Base-by-base conservation (phyloP, 2,888 invertebrate genomes). In the Meganola albula region DNA sequence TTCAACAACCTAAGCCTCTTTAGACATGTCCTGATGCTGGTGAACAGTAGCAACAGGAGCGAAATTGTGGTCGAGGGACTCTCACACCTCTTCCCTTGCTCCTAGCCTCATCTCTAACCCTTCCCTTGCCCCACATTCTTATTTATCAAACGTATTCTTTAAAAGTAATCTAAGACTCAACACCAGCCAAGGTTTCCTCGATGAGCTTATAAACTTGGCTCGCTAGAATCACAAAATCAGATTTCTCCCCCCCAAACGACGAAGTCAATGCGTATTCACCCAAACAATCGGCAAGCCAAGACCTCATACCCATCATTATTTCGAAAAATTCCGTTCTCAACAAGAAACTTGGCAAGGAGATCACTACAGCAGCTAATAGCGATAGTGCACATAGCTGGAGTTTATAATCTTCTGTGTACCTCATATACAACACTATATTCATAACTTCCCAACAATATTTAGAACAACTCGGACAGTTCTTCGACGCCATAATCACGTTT, bases 361-460 rank as follows among this genome's bases (percentile, higher is more conserved):
- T 59, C 0, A 93, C 62, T 0, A 91, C 89, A 0, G 92, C 83
- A 0, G 91, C 92, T 1, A 93, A 70, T 29, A 93, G 79, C 10
- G 90, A 88, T n/a, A 94, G 78, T 0, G 91, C 89, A 3, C 89
- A 90, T 10, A 88, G 71, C 29, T 92, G 87, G 1, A 95, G 89
- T 48, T 89, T 89, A 0, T 90, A 87, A 33, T 94, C 91, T 0
- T 86, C 72, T 20, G 91, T 90, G 53, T 90, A 92, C 22, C 92
- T 80, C 48, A 94, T 72, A 32, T 88, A 88, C 68, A 91, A 87
- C 7, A 90, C 85, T 40, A 94, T 84, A 44, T 90, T 90, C 1
- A 94, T 76, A 1, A 92, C 78, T 56, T 94, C 94, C 40, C 88
- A 88, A 0, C 90, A 90, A 78, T 95, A 92, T 40, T 88, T 86